Conservation (phyloP, 2,113 vertebrate species). For the Lycaon pictus region DNA sequence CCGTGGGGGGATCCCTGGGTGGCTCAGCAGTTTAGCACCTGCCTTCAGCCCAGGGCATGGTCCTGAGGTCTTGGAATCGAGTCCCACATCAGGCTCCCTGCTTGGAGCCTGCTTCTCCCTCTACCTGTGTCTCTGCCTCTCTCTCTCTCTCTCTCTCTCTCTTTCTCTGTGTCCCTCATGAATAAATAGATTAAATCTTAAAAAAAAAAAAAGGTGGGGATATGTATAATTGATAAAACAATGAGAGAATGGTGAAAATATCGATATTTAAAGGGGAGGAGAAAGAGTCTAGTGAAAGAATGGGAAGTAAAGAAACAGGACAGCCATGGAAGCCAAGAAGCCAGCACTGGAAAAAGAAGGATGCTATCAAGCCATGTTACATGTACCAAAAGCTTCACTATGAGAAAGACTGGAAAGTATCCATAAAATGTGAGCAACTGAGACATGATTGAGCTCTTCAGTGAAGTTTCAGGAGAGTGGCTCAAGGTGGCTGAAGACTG, state of each 20-base stretch:
- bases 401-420: not conserved
- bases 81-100: too few relatives aligned
- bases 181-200: too few relatives aligned
- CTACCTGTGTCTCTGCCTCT: too few relatives aligned
- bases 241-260: not conserved
- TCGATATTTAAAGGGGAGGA: not conserved
- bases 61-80: too few relatives aligned
- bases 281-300: not conserved
- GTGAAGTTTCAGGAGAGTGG: not conserved
- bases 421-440: not conserved
- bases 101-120: too few relatives aligned
- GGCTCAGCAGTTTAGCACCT: too few relatives aligned
- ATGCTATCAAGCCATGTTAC: rapidly evolving
- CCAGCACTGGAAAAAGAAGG: not conserved
- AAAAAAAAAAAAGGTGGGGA: too few relatives aligned
- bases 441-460: not conserved
- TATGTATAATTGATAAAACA: not conserved
- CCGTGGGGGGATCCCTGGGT: too few relatives aligned
- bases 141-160: too few relatives aligned
- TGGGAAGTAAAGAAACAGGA: not conserved
- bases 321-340: not conserved
- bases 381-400: not conserved
- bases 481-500: not conserved
- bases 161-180: too few relatives aligned
- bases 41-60: too few relatives aligned